Base-by-base conservation (phyloP, 2,888 invertebrate species). In the Apamea sordens region DNA sequence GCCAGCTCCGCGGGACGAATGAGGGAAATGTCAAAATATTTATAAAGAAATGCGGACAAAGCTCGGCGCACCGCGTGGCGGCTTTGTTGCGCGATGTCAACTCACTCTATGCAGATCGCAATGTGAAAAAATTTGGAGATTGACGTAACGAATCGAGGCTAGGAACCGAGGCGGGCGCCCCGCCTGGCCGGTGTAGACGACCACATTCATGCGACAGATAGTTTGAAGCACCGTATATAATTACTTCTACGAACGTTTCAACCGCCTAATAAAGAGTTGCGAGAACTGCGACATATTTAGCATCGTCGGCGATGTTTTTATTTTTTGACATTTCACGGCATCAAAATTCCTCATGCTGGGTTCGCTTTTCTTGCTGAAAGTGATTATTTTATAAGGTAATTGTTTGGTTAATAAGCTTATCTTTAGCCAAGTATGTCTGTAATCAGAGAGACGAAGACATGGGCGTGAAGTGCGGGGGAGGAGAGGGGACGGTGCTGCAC, bases 11-110 rank as follows among this genome's bases (percentile, higher is more conserved):
- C 94, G 93, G 94, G 91, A 90, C 93, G 93, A 95, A 95, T 95
- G 94, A 95, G 95, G 95, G 94, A 94, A 95, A 96, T 96, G 96
- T 97, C 97, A 96, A 95, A 97, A 96, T 96, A 97, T 97, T 96
- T 96, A 96, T 95, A 96, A 96, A 96, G 96, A 96, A 95, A 96
- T 93, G 93, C 85, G 92, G 91, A 96, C 97, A 96, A 96, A 95
- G 92, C 92, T 80, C 71, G 83, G 82, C 89, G 93, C 95, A 88
- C 96, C 89, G 94, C 95, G 92, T 93, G 96, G 90, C 90, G 92
- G 93, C 95, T 94, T 96, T 96, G 96, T 96, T 90, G 88, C 91
- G 89, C 92, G 92, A 93, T 96, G 95, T 96, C 96, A 96, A 95
- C 95, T 96, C 94, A 95, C 95, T 96, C 95, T 95, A 96, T 96